Percentiles rank a stretch among this genome's conserved stretches.
Evolutionary conservation across 1,140 invertebrate species (phyloP).

Genomic region (Drosophila nebulosa): DNA sequence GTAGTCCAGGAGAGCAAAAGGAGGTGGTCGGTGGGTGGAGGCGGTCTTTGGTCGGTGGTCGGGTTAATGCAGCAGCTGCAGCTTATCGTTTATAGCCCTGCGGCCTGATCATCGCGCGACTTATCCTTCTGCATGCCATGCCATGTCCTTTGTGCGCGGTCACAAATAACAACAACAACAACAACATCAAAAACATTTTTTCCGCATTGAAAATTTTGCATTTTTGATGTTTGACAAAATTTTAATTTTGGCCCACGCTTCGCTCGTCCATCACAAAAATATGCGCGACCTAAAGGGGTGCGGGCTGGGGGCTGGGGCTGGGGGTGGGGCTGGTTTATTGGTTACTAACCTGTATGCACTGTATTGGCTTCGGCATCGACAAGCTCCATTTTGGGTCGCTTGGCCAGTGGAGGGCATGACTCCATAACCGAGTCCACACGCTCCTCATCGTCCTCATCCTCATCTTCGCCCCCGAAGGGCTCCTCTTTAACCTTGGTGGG

Average conservation of each 20-base stretch:
- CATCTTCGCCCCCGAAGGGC: constrained; percentile 68
- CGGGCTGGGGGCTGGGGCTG: too few relatives aligned
- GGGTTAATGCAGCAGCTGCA: constrained; percentile 53
- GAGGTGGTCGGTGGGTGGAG: background rate
- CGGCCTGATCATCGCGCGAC: constrained; percentile 53
- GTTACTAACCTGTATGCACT: constrained; percentile 90
- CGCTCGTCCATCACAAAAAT: constrained; percentile 34
- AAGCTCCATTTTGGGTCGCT: constrained; percentile 89
- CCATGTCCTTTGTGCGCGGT: constrained; percentile 31
- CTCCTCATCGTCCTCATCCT: constrained; percentile 73
- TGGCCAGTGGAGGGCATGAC: constrained; percentile 82
- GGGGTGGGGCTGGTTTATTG: background rate
- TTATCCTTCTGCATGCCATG: constrained; percentile 39
- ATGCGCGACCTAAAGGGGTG: constrained; percentile 8
- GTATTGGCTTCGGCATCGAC: constrained; percentile 94
- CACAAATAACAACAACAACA: constrained; percentile 61
- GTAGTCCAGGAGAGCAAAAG: too few relatives aligned
- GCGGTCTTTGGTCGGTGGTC: background rate
- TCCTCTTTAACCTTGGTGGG: constrained; percentile 85
- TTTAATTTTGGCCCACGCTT: constrained; percentile 47
- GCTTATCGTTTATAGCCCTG: constrained; percentile 58
- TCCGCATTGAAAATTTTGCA: constrained; percentile 10
- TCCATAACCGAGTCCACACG: constrained; percentile 24
- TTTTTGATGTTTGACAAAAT: constrained; percentile 44
- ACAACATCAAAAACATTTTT: constrained; percentile 74